Evolutionary conservation across 2,888 invertebrate genomes (phyloP).

Genomic region (Emesis furor): DNA sequence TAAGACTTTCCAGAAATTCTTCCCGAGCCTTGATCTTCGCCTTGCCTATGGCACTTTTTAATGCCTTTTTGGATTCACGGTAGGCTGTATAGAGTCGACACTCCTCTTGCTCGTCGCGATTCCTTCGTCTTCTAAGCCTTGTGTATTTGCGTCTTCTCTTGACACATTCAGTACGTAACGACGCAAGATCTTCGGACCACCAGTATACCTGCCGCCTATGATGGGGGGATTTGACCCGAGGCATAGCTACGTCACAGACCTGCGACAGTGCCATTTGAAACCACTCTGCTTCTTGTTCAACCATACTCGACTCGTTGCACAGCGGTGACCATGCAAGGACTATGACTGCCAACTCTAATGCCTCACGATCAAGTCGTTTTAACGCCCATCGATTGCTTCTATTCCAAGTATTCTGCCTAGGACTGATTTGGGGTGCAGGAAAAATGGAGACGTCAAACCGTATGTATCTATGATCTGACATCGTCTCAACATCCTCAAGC

Average conservation of each 20-base stretch:
- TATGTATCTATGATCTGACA: no score
- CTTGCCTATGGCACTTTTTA: background rate
- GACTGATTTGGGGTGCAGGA: background rate
- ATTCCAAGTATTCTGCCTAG: background rate
- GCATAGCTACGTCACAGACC: background rate
- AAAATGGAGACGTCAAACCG: background rate
- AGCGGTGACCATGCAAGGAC: background rate
- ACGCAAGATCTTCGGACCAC: background rate
- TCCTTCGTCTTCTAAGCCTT: background rate
- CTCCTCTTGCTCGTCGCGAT: background rate
- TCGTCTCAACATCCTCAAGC: no score
- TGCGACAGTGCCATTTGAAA: background rate
- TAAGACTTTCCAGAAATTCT: background rate
- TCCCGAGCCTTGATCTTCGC: background rate
- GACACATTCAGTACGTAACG: background rate
- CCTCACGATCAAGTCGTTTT: background rate
- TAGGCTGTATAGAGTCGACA: background rate
- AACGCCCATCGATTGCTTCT: background rate
- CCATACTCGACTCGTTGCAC: background rate
- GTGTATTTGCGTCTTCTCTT: background rate
- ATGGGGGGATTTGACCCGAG: background rate
- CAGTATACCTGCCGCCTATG: background rate
- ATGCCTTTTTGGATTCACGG: background rate
- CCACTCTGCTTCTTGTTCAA: background rate
- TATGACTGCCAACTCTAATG: background rate